A percentile compares a stretch with the other conserved stretches of the same genome.
Evolutionary conservation across 2,113 vertebrate species (phyloP).

Genomic region (Brachypodius melanocephalos): DNA sequence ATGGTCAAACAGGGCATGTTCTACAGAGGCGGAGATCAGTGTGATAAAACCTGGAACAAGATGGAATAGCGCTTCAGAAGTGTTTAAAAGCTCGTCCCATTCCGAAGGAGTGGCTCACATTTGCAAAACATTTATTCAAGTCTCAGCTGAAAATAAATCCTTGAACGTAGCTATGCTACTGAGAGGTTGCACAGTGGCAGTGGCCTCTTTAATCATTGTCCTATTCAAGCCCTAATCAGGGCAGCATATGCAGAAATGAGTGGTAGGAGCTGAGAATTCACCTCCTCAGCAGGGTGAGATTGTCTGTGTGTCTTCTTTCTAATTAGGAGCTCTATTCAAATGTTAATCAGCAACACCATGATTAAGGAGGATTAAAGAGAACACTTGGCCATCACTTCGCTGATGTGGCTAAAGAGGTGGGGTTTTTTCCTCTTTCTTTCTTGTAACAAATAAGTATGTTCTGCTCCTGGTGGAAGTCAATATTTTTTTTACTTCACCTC

Average conservation of each 20-base stretch:
- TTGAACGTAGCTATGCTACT: constrained; percentile 31
- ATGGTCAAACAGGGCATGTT: constrained; percentile 6
- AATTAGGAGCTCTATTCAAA: constrained; percentile 66
- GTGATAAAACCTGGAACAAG: neutral
- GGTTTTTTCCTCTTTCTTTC: neutral
- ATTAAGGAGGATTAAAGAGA: constrained; percentile 35
- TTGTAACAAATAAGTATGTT: neutral
- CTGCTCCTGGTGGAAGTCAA: neutral
- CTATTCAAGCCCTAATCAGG: constrained; percentile 71
- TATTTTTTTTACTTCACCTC: neutral
- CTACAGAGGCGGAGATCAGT: neutral
- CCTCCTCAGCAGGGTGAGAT: constrained; percentile 38
- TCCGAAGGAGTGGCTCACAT: constrained; percentile 56
- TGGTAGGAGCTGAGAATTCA: constrained; percentile 36
- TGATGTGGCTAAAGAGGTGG: constrained; percentile 13
- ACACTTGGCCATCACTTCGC: neutral
- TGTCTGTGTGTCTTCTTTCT: constrained; percentile 26
- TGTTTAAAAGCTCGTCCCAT: constrained; percentile 44
- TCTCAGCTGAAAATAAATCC: constrained; percentile 68
- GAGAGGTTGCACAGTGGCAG: constrained; percentile 47
- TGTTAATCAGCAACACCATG: constrained; percentile 55
- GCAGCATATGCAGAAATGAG: constrained; percentile 40
- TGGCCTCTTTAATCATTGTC: constrained; percentile 71
- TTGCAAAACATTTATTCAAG: constrained; percentile 75
- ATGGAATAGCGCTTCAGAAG: constrained; percentile 13